A percentile compares a stretch with the other conserved stretches of the same genome.
These are phyloP conservation scores for Columba guinea DNA, from an alignment of 2,797 vertebrate genomes.

Conservation along the genomic window DNA sequence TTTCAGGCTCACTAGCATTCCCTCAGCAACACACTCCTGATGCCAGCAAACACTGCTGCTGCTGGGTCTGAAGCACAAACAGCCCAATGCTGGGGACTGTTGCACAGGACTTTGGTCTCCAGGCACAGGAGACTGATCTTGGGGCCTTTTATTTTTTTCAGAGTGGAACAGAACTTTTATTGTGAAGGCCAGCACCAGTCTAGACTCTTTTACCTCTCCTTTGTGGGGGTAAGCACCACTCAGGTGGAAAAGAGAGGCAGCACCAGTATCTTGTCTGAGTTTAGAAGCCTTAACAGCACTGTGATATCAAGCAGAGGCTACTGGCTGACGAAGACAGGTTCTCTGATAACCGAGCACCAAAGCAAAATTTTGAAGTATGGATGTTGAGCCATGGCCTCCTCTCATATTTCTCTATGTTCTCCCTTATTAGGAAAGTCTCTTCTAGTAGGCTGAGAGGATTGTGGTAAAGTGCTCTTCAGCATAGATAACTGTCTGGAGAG, in stretches of 20 bases:
- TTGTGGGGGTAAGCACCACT: fast-evolving
- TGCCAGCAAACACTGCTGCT: neutral
- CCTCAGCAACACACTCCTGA: neutral
- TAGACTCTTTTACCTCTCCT: neutral
- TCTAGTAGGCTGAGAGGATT: neutral
- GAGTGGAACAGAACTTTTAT: neutral
- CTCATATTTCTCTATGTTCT: neutral
- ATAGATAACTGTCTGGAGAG: neutral
- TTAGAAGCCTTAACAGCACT: neutral
- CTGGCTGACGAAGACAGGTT: neutral
- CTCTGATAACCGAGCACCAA: neutral
- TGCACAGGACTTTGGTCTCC: neutral
- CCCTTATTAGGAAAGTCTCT: neutral
- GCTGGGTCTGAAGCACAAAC: neutral
- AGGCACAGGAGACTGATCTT: neutral
- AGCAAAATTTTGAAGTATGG: neutral
- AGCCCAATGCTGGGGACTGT: neutral
- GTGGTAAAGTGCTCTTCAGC: neutral
- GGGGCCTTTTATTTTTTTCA: neutral
- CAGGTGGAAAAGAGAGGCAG: neutral
- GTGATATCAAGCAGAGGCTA: neutral
- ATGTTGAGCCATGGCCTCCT: neutral
- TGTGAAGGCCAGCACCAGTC: neutral
- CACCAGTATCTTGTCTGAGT: neutral
- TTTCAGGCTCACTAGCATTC: neutral